These are phyloP conservation scores for Atherinosoma microstoma DNA, from an alignment of 2,797 vertebrate genomes.

Conservation along the genomic window DNA sequence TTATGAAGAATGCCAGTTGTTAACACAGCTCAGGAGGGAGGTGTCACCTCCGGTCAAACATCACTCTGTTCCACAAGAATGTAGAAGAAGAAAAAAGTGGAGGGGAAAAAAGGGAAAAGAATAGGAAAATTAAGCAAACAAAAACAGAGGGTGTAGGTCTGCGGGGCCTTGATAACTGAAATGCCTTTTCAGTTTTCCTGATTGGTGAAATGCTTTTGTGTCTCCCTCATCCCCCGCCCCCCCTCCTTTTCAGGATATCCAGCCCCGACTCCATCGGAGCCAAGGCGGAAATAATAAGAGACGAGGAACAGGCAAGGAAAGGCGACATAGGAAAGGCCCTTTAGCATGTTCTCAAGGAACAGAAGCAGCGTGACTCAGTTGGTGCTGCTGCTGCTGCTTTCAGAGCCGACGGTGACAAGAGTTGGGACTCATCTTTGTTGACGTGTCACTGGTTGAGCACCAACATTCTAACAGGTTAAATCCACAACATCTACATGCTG, in stretches of 20 bases:
- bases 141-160: conserved; percentile 52
- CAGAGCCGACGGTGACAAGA: not conserved
- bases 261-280: conserved; percentile 76
- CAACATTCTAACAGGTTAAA: not conserved
- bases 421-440: not conserved
- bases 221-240: not conserved
- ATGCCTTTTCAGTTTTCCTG: conserved; percentile 74
- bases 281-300: conserved; percentile 88
- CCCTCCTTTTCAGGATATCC: conserved; percentile 69
- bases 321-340: conserved; percentile 73
- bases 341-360: conserved; percentile 80
- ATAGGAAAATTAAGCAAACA: conserved; percentile 42
- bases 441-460: not conserved
- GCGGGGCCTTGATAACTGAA: conserved; percentile 63
- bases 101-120: conserved; percentile 28
- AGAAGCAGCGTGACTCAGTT: conserved; percentile 56
- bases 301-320: conserved; percentile 76
- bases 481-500: not conserved
- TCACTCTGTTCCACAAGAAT: conserved; percentile 27
- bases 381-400: conserved; percentile 22
- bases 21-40: conserved; percentile 40
- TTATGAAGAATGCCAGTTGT: conserved; percentile 17
- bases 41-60: conserved; percentile 19
- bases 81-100: conserved; percentile 20
- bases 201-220: conserved; percentile 59